Conservation (phyloP, 2,113 vertebrate genomes). For the Noturus placidus region DNA sequence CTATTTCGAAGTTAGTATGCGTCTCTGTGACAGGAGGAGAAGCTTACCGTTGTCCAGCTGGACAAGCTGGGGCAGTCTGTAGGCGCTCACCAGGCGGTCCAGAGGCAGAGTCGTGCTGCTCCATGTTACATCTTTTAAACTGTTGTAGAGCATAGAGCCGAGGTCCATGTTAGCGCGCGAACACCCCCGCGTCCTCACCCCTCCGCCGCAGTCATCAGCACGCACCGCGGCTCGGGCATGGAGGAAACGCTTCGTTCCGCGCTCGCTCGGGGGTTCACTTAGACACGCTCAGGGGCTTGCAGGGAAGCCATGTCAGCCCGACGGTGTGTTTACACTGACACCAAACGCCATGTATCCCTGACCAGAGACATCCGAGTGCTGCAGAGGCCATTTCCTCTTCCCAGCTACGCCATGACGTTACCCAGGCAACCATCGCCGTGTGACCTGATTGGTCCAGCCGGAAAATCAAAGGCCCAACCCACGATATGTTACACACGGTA, state of each 20-base stretch:
- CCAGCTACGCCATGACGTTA: slow-evolving; percentile 43
- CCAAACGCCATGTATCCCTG: slow-evolving; percentile 72
- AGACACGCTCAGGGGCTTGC: slow-evolving; percentile 38
- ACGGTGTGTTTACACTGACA: slow-evolving; percentile 66
- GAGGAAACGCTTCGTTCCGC: slow-evolving; percentile 50
- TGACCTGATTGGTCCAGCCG: neutral
- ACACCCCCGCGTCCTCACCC: slow-evolving; percentile 39
- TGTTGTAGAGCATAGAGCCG: slow-evolving; percentile 79
- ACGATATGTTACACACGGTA: neutral
- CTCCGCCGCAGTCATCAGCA: slow-evolving; percentile 50
- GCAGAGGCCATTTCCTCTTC: slow-evolving; percentile 52
- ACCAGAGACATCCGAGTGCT: slow-evolving; percentile 37
- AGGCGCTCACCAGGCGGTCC: slow-evolving; percentile 88
- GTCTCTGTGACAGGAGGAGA: too few relatives aligned
- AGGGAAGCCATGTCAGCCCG: slow-evolving; percentile 68
- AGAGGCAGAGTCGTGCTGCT: slow-evolving; percentile 85
- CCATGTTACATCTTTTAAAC: slow-evolving; percentile 92
- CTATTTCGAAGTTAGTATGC: too few relatives aligned
- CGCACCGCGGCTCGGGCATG: slow-evolving; percentile 39
- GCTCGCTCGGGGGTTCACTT: slow-evolving; percentile 43
- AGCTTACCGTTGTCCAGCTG: slow-evolving; percentile 83
- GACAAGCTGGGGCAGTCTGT: slow-evolving; percentile 90
- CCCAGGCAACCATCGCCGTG: slow-evolving; percentile 39
- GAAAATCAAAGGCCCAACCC: neutral
- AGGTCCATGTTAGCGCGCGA: slow-evolving; percentile 74